Evolutionary conservation across 2,797 vertebrate species (phyloP).

Genomic region (Podarcis siculus): DNA sequence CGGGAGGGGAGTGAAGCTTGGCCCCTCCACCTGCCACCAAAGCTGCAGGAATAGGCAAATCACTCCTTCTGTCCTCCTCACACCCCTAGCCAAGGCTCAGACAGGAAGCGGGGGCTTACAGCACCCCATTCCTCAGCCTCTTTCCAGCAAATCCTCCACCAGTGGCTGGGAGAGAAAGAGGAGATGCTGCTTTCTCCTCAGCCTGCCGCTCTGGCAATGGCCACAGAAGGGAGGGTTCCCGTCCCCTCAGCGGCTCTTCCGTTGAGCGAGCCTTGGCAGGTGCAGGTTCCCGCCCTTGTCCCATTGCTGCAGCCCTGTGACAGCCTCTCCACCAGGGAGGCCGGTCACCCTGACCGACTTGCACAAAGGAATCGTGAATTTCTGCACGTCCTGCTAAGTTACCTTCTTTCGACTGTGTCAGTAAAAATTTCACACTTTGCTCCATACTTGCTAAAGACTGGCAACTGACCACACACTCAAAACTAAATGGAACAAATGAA

Average conservation of each 20-base stretch:
- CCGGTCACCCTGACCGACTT: no score
- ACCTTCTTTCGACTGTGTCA: not conserved
- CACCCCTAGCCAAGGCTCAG: not conserved
- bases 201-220: not conserved
- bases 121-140: not conserved
- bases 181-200: not conserved
- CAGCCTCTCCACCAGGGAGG: no score
- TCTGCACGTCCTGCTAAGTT: not conserved
- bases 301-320: no score
- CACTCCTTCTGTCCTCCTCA: not conserved
- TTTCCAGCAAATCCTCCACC: not conserved
- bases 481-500: not conserved
- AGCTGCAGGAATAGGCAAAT: not conserved
- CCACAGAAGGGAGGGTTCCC: no score
- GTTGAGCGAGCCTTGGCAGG: not conserved
- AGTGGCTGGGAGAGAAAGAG: not conserved
- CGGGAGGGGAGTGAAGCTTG: no score
- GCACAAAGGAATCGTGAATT: not conserved
- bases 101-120: not conserved
- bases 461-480: not conserved
- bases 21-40: not conserved
- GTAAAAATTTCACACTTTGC: not conserved
- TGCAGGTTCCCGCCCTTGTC: no score
- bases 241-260: not conserved
- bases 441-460: not conserved